phyloP scores from a whole-genome alignment of 2,797 vertebrate species.

The Mormyrus proboscirostris region DNA sequence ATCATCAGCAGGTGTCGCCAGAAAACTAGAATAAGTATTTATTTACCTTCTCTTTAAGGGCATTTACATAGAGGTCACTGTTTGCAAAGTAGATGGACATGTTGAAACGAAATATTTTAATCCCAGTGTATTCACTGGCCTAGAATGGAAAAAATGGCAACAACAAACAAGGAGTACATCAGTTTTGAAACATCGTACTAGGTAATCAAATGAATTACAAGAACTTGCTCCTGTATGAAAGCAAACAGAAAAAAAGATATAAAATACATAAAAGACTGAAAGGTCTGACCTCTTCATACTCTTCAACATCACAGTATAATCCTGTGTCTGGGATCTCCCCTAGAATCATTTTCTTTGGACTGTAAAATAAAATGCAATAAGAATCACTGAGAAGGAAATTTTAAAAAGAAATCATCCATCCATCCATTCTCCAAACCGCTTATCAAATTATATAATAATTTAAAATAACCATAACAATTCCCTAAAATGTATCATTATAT shows the following conservation, averaged over 20 bases:
- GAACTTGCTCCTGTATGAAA: neutral
- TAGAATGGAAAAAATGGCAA: slow-evolving; percentile 48
- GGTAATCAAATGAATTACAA: neutral
- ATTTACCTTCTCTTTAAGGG: slow-evolving; percentile 83
- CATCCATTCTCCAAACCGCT: neutral
- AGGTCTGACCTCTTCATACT: slow-evolving; percentile 81
- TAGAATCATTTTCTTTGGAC: slow-evolving; percentile 77
- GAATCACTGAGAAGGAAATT: neutral
- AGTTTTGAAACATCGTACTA: neutral
- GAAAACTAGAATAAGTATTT: neutral
- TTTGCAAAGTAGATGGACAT: slow-evolving; percentile 93
- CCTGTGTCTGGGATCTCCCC: slow-evolving; percentile 77
- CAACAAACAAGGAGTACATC: neutral
- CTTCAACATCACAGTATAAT: slow-evolving; percentile 78
- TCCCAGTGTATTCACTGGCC: slow-evolving; percentile 80
- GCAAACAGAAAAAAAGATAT: neutral
- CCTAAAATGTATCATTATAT: neutral
- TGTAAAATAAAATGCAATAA: slow-evolving; percentile 41
- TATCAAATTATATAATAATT: neutral
- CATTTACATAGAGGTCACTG: slow-evolving; percentile 77
- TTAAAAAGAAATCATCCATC: neutral
- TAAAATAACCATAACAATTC: neutral
- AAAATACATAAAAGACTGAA: neutral
- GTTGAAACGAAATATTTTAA: slow-evolving; percentile 95
- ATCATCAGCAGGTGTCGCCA: neutral